These are phyloP conservation scores for Rhabdornis inornatus DNA, from an alignment of 2,113 vertebrate species.

Conservation along the genomic window DNA sequence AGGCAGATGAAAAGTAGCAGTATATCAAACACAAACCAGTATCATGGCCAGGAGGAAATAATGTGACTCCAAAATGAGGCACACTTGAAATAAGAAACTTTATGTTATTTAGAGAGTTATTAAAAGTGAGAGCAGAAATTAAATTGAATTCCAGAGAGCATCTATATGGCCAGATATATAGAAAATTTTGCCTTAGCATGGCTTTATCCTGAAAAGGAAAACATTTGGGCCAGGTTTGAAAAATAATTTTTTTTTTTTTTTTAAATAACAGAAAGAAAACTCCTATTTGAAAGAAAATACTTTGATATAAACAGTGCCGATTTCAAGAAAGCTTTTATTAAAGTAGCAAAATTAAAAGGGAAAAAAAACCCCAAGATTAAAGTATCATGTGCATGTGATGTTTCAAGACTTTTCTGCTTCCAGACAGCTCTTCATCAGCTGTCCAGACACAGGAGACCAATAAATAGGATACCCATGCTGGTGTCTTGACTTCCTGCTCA, in stretches of 20 bases:
- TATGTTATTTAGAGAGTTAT: conserved; percentile 1
- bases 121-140: conserved; percentile 13
- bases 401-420: background rate
- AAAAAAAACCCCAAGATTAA: background rate
- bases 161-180: background rate
- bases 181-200: background rate
- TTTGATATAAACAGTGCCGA: background rate
- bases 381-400: background rate
- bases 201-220: background rate
- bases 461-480: background rate
- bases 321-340: background rate
- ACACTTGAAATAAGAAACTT: conserved; percentile 5
- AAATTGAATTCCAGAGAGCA: background rate
- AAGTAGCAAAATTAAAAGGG: background rate
- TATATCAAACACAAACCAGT: conserved; percentile 20
- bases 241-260: background rate
- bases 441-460: background rate
- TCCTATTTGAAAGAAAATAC: background rate
- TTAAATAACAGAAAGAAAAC: background rate
- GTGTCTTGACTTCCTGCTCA: background rate
- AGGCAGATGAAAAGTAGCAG: background rate
- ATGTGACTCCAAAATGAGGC: background rate
- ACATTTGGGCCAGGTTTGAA: background rate
- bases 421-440: background rate
- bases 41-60: background rate